A percentile compares a stretch with the other conserved stretches of the same genome.
Evolutionary conservation across 2,888 invertebrate species (phyloP).

Genomic region (Pterostichus niger): DNA sequence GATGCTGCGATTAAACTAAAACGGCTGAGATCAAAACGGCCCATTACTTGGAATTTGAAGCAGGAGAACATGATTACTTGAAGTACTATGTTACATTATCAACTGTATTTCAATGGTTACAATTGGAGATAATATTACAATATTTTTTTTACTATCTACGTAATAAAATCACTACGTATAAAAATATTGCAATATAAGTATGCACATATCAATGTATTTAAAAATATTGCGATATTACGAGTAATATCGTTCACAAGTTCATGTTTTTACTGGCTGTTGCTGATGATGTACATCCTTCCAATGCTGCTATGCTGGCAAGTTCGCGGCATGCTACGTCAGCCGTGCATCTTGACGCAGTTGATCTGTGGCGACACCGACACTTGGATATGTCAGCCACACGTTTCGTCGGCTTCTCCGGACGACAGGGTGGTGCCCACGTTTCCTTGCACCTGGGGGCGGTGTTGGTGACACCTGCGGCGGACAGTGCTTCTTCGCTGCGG

Average conservation of each 20-base stretch:
- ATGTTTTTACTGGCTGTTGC: background rate
- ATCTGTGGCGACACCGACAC: constrained; percentile 32
- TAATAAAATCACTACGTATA: background rate
- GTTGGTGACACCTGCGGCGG: constrained; percentile 61
- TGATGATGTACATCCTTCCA: background rate
- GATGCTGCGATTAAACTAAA: constrained; percentile 50
- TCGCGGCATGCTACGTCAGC: constrained; percentile 62
- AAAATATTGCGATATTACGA: too few relatives aligned
- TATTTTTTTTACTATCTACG: too few relatives aligned
- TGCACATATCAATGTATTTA: too few relatives aligned
- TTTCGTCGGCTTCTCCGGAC: constrained; percentile 19
- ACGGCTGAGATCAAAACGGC: constrained; percentile 59
- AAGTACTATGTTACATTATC: background rate
- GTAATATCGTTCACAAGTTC: background rate
- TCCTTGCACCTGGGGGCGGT: constrained; percentile 54
- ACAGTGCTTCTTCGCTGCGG: constrained; percentile 61
- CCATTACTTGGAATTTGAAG: constrained; percentile 53
- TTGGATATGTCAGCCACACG: background rate
- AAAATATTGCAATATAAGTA: background rate
- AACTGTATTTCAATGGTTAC: too few relatives aligned
- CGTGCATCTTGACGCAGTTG: constrained; percentile 40
- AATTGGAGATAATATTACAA: too few relatives aligned
- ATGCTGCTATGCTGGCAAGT: constrained; percentile 52
- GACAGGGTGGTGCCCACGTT: constrained; percentile 6
- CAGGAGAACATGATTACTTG: constrained; percentile 31